A percentile compares a stretch with the other conserved stretches of the same genome.
Conservation (phyloP, 2,113 vertebrate species). For the Oxyruncus cristatus region DNA sequence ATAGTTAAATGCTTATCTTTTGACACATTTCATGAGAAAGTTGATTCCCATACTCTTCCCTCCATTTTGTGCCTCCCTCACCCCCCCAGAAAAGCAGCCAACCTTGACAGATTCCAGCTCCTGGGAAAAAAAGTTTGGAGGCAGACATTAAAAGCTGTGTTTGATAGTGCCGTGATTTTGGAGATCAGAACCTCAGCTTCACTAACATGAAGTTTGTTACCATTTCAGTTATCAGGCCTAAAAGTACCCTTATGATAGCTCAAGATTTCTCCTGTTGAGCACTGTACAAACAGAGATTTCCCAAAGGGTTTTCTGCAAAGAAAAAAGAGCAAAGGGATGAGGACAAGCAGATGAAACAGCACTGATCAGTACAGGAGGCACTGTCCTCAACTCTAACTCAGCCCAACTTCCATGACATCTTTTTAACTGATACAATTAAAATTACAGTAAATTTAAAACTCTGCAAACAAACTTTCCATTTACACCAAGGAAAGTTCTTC, state of each 20-base stretch:
- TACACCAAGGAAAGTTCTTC: neutral
- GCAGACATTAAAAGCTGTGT: neutral
- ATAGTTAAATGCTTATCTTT: neutral
- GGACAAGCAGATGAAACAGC: neutral
- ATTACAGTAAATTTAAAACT: neutral
- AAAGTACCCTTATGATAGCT: neutral
- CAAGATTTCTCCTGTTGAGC: neutral
- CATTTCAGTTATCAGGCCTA: neutral
- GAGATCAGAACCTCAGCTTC: neutral
- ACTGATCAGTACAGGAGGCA: neutral
- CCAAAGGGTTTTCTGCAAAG: neutral
- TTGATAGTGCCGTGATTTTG: neutral
- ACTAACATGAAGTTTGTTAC: neutral
- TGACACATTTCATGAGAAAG: neutral
- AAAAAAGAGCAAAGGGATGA: neutral
- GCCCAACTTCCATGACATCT: rapidly evolving
- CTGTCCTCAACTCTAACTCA: neutral
- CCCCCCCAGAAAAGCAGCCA: neutral
- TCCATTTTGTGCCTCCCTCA: too few relatives aligned
- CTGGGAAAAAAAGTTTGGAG: neutral
- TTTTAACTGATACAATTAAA: neutral
- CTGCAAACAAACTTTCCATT: neutral
- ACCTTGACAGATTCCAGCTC: neutral
- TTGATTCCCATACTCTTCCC: neutral
- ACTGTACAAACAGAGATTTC: neutral